Percentiles rank a stretch among this genome's conserved stretches.
phyloP scores from a whole-genome alignment of 2,888 invertebrate genomes.

The Lottia gigantea region DNA sequence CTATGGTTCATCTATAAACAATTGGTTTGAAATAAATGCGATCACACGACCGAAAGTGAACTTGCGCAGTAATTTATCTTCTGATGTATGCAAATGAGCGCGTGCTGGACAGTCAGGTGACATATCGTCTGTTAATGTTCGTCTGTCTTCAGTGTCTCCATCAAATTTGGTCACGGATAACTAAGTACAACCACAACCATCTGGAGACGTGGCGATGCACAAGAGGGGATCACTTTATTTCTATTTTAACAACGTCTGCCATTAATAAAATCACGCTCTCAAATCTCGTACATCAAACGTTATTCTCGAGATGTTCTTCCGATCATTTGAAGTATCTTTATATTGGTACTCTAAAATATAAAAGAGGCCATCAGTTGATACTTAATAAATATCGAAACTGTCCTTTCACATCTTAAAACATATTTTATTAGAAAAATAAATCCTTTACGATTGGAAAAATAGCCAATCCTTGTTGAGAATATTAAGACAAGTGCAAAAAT shows the following conservation, averaged over 20 bases:
- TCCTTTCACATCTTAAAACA: too few relatives aligned
- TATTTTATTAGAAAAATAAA: too few relatives aligned
- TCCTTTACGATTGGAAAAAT: too few relatives aligned
- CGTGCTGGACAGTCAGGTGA: slow-evolving; percentile 11
- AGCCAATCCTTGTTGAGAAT: too few relatives aligned
- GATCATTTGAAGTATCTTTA: slow-evolving; percentile 6
- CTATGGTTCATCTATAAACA: neutral
- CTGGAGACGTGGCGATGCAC: slow-evolving; percentile 2
- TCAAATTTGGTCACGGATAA: slow-evolving; percentile 7
- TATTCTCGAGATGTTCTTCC: slow-evolving; percentile 1
- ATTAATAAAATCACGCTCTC: neutral
- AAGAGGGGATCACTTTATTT: neutral
- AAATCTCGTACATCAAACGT: slow-evolving; percentile 8
- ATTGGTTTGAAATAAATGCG: neutral
- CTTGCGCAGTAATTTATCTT: slow-evolving; percentile 10
- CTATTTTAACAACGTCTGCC: neutral
- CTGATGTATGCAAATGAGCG: slow-evolving; percentile 4
- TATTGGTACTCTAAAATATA: neutral
- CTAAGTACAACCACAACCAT: neutral
- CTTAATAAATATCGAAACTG: too few relatives aligned
- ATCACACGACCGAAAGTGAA: slow-evolving; percentile 8
- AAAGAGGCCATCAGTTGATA: neutral
- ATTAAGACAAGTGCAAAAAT: too few relatives aligned
- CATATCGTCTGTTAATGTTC: slow-evolving; percentile 10
- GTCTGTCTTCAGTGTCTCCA: slow-evolving; percentile 7